These are phyloP conservation scores for Orchestia grillus DNA, from an alignment of 1,140 invertebrate genomes.

Conservation along the genomic window DNA sequence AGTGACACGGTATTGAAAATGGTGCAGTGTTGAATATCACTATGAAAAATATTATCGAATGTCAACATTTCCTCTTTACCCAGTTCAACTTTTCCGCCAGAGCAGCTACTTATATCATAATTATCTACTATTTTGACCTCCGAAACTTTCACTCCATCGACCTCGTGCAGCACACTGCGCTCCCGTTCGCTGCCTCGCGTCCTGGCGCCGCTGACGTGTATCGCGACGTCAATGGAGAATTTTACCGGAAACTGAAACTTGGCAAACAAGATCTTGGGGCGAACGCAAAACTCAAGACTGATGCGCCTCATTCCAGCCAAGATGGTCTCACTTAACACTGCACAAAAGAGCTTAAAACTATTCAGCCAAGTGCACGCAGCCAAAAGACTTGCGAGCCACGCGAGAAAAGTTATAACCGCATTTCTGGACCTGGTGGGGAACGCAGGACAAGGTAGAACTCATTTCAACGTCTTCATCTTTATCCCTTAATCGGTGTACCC, in stretches of 20 bases:
- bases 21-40: too few species aligned
- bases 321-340: slow-evolving; percentile 39
- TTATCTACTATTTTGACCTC: too few species aligned
- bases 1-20: too few species aligned
- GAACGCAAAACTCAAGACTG: not conserved
- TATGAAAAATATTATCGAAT: too few species aligned
- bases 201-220: not conserved
- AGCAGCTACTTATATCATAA: too few species aligned
- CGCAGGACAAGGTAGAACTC: not conserved
- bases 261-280: not conserved
- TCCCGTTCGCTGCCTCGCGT: too few species aligned
- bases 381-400: not conserved
- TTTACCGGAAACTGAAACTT: not conserved
- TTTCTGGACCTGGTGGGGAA: not conserved
- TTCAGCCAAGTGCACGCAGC: not conserved
- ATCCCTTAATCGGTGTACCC: too few species aligned
- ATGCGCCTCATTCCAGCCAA: not conserved
- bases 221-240: not conserved
- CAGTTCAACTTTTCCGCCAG: too few species aligned
- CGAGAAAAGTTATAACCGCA: not conserved
- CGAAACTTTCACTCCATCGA: too few species aligned
- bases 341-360: slow-evolving; percentile 32
- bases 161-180: too few species aligned
- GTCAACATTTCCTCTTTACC: too few species aligned
- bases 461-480: not conserved